Conservation (phyloP, 2,888 invertebrate genomes). For the Chrysodeixis includens region DNA sequence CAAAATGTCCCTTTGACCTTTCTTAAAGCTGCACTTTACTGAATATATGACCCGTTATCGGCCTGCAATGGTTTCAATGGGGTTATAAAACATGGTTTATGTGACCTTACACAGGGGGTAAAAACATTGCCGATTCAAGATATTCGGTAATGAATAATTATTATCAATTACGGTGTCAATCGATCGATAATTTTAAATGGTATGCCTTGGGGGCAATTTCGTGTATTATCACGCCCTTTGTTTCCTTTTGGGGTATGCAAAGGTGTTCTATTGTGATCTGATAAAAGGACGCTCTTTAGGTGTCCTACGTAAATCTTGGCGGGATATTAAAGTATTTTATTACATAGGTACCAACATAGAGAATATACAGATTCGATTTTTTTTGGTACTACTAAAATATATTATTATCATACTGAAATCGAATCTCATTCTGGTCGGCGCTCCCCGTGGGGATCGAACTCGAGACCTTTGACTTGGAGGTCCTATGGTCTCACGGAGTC, state of each 20-base stretch:
- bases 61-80: slow-evolving; percentile 27
- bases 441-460: too few species aligned
- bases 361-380: too few species aligned
- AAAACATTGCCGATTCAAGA: background rate
- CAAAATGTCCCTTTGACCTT: slow-evolving; percentile 55
- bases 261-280: background rate
- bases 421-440: too few species aligned
- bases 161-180: slow-evolving; percentile 1
- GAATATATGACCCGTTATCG: slow-evolving; percentile 39
- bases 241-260: background rate
- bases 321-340: background rate
- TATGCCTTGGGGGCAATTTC: background rate
- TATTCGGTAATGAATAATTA: slow-evolving; percentile 4
- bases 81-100: slow-evolving; percentile 37
- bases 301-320: background rate
- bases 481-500: too few species aligned
- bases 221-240: slow-evolving; percentile 1
- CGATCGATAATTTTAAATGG: slow-evolving; percentile 4
- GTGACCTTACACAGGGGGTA: slow-evolving; percentile 11
- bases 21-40: slow-evolving; percentile 45
- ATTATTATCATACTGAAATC: too few species aligned
- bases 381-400: too few species aligned
- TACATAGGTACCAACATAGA: too few species aligned
- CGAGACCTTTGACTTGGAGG: too few species aligned
- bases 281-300: background rate